Evolutionary conservation across 2,113 vertebrate species (phyloP), one percentile per base, ranked within the genome.

Genomic region (Oreochromis tanganicae): DNA sequence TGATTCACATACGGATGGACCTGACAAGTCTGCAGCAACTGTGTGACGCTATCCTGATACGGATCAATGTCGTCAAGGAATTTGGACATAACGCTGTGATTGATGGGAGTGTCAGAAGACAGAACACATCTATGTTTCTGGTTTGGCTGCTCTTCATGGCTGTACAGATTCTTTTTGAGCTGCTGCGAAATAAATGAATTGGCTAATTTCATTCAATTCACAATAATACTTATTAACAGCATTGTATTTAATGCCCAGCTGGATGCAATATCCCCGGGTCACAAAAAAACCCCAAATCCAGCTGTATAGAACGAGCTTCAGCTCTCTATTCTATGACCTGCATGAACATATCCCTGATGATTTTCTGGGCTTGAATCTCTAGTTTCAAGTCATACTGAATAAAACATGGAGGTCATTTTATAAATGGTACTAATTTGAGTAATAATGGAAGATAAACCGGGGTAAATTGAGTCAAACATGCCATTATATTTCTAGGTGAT

Each of bases 251-350:
- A 29, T 29, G 27, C 41, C 21, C 41, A 75, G 24, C 14, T 48
- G 41, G 68, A 27, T 16, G 41, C 38, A 43, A 46, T 43, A n/a
- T 27, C 13, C 38, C 41, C 5, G 3, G 66, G 66, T 46, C 0
- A 14, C 36, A 41, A 68, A 68, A 36, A 2, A 0, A 0, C 0
- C 1, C 2, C 57, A 71, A 71, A 9, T 71, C 36, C 36, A 41
- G n/a, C n/a, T 0, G 12, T 43, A 43, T 0, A 4, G n/a, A 71
- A 24, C 3, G 12, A 71, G 36, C 7, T 43, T 71, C 36, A 43
- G 21, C 13, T 24, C 19, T 21, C 63, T 68, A 11, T 4, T 9
- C 11, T 71, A 43, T 73, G 66, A 46, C 68, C 68, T 27, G 41
- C 13, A 24, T 14, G 11, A 71, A 43, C 66, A 43, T 24, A 24